phyloP scores from a whole-genome alignment of 2,888 invertebrate species.

The Melanophora roralis region DNA sequence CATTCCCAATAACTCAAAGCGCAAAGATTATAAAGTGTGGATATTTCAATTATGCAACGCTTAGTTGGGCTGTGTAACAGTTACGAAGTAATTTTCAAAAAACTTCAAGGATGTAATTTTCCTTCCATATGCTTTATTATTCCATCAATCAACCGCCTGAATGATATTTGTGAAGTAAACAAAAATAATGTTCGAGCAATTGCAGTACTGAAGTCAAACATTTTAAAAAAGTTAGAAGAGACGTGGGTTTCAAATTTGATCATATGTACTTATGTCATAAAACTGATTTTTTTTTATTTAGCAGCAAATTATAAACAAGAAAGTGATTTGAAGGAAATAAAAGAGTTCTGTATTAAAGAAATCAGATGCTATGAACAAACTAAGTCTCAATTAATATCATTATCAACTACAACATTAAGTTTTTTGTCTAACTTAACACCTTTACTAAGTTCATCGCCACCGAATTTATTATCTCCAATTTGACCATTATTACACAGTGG shows the following conservation, averaged over 20 bases:
- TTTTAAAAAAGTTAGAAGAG: conserved; percentile 48
- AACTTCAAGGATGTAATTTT: conserved; percentile 55
- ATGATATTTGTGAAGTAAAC: conserved; percentile 33
- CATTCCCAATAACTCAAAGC: conserved; percentile 36
- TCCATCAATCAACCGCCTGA: conserved; percentile 41
- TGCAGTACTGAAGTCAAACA: conserved; percentile 31
- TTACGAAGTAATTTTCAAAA: conserved; percentile 58
- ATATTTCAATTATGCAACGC: conserved; percentile 32
- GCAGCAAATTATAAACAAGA: conserved; percentile 35
- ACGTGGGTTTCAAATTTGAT: conserved; percentile 41
- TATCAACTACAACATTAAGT: too few species aligned
- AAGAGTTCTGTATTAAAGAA: conserved; percentile 44
- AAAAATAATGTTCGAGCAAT: conserved; percentile 21
- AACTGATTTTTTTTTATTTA: conserved; percentile 22
- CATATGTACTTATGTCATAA: conserved; percentile 40
- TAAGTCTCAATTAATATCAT: neutral
- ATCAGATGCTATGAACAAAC: conserved; percentile 2
- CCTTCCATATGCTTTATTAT: conserved; percentile 51
- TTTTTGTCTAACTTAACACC: too few species aligned
- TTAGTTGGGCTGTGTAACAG: conserved; percentile 49
- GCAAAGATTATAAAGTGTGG: too few species aligned
- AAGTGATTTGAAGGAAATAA: conserved; percentile 41
- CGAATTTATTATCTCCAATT: neutral
- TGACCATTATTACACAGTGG: too few species aligned
- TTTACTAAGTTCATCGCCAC: neutral